Percentiles rank a stretch among this genome's conserved stretches.
Evolutionary conservation across 2,888 invertebrate species (phyloP).

Genomic region (Eupsilia transversa): DNA sequence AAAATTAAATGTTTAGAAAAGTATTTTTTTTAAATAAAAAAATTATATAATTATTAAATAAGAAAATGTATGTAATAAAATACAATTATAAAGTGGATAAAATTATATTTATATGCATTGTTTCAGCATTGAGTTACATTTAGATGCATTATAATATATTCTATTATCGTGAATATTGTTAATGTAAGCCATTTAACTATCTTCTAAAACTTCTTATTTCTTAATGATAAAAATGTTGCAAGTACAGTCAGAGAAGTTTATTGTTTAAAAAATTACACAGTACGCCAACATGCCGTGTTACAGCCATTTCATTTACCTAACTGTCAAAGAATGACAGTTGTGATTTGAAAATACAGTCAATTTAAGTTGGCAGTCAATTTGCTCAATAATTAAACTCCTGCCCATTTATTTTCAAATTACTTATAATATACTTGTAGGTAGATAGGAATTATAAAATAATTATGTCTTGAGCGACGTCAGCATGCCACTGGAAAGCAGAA

Average conservation of each 20-base stretch:
- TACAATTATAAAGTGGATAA: neutral
- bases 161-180: neutral
- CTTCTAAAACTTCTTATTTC: neutral
- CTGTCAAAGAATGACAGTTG: neutral
- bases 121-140: neutral
- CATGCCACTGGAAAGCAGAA: neutral
- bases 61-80: neutral
- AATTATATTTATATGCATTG: neutral
- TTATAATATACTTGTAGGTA: neutral
- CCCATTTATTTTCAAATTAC: neutral
- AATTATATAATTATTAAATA: neutral
- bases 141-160: neutral
- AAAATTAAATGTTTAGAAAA: neutral
- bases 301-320: neutral
- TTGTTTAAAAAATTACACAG: neutral
- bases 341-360: neutral
- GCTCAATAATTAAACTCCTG: neutral
- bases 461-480: neutral
- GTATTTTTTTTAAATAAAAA: neutral
- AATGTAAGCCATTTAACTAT: neutral
- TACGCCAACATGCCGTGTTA: neutral
- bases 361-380: conserved; percentile 2
- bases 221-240: neutral
- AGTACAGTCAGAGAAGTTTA: neutral
- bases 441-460: neutral